phyloP scores from a whole-genome alignment of 2,797 vertebrate species.

The Esox masquinongy region DNA sequence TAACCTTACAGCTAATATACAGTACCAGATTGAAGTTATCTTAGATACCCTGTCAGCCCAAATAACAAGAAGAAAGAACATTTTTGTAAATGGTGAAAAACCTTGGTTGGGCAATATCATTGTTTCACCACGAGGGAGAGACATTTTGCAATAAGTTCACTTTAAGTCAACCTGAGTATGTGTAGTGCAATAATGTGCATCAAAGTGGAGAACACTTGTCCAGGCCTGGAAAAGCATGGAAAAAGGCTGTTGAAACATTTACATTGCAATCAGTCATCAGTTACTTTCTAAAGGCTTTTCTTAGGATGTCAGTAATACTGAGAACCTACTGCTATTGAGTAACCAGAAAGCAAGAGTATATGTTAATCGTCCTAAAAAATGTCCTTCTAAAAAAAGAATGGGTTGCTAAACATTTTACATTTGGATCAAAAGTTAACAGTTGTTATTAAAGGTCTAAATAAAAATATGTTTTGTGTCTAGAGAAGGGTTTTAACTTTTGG shows the following conservation, averaged over 20 bases:
- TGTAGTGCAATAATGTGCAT: not conserved
- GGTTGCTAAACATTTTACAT: not conserved
- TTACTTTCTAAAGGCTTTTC: not conserved
- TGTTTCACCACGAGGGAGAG: not conserved
- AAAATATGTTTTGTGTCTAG: not conserved
- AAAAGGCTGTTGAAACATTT: constrained; percentile 39
- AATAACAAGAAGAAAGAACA: not conserved
- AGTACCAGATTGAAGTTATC: not conserved
- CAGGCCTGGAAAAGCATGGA: constrained; percentile 41
- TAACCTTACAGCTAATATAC: no score
- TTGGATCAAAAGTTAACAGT: not conserved
- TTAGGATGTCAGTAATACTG: not conserved
- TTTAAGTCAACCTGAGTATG: not conserved
- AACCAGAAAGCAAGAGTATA: constrained; percentile 10
- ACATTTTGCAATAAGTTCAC: not conserved
- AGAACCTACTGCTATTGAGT: not conserved
- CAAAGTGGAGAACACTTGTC: constrained; percentile 12
- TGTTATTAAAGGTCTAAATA: not conserved
- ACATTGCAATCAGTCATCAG: constrained; percentile 12
- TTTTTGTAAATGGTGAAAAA: not conserved
- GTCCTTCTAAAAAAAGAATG: not conserved
- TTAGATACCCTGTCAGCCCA: not conserved
- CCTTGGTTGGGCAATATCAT: not conserved
- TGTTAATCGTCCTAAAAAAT: not conserved
- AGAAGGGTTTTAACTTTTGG: not conserved